Conservation (phyloP, 2,797 vertebrate species). For the Pempheris klunzingeri region DNA sequence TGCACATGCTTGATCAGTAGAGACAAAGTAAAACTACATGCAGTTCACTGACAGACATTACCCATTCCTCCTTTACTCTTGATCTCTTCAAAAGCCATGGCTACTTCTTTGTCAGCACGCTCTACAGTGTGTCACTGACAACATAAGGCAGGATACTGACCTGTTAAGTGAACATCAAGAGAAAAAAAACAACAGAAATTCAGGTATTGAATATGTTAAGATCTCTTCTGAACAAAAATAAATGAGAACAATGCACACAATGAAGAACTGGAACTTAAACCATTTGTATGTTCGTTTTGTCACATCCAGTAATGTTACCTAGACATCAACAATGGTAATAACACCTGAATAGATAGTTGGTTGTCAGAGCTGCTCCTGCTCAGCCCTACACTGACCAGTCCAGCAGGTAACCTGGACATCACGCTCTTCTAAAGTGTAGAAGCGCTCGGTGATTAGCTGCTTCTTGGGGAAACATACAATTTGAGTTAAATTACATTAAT, state of each 20-base stretch:
- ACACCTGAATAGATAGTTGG: background rate
- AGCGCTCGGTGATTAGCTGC: background rate
- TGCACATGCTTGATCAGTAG: background rate
- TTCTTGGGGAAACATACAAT: conserved; percentile 13
- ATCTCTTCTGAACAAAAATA: background rate
- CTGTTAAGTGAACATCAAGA: conserved; percentile 38
- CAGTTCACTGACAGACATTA: conserved; percentile 40
- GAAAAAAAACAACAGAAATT: conserved; percentile 3
- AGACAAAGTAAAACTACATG: background rate
- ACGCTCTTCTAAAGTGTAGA: conserved; percentile 4
- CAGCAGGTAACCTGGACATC: conserved; percentile 3
- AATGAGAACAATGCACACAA: background rate
- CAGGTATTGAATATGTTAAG: background rate
- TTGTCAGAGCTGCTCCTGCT: background rate
- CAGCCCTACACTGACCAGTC: background rate
- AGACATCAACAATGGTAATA: background rate
- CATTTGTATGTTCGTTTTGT: background rate
- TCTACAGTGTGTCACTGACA: conserved; percentile 45
- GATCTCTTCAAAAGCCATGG: conserved; percentile 86
- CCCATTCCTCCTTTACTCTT: conserved; percentile 83
- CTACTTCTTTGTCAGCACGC: conserved; percentile 28
- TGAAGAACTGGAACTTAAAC: background rate
- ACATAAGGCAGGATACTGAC: conserved; percentile 43
- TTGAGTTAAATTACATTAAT: conserved; percentile 4
- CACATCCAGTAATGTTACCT: background rate